These are phyloP conservation scores for Cataglyphis livida DNA, from an alignment of 2,888 invertebrate genomes.

Conservation along the genomic window DNA sequence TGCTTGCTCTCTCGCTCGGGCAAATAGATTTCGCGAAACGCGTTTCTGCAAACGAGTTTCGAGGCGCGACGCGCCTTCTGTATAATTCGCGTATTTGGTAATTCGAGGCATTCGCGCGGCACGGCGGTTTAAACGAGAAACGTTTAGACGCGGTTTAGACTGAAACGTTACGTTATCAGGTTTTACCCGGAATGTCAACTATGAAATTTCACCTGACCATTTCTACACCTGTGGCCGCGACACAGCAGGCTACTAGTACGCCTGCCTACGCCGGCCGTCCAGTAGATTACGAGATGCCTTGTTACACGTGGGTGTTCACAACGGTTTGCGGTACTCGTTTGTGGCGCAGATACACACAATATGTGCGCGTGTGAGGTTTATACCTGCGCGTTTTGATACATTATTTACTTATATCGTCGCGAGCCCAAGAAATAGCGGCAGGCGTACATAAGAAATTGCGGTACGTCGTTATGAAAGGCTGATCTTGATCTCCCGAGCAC, in stretches of 20 bases:
- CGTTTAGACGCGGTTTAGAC: slow-evolving; percentile 14
- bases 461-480: slow-evolving; percentile 48
- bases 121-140: neutral
- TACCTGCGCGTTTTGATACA: slow-evolving; percentile 40
- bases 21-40: slow-evolving; percentile 33
- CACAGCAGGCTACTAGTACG: slow-evolving; percentile 49
- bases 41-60: slow-evolving; percentile 1
- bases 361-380: slow-evolving; percentile 46
- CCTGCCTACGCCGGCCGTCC: slow-evolving; percentile 73
- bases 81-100: neutral
- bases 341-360: slow-evolving; percentile 51
- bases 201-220: slow-evolving; percentile 69
- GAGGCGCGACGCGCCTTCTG: neutral
- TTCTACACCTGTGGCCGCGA: slow-evolving; percentile 68
- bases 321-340: slow-evolving; percentile 55
- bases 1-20: slow-evolving; percentile 22
- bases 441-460: slow-evolving; percentile 40
- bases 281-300: slow-evolving; percentile 72
- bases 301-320: slow-evolving; percentile 75
- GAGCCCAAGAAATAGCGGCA: slow-evolving; percentile 23
- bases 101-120: slow-evolving; percentile 27
- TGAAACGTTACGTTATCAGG: slow-evolving; percentile 34
- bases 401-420: slow-evolving; percentile 48
- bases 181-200: slow-evolving; percentile 46
- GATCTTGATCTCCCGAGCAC: slow-evolving; percentile 47